These are phyloP conservation scores for Acrossocheilus wenchowensis DNA, from an alignment of 2,797 vertebrate genomes.

Conservation along the genomic window DNA sequence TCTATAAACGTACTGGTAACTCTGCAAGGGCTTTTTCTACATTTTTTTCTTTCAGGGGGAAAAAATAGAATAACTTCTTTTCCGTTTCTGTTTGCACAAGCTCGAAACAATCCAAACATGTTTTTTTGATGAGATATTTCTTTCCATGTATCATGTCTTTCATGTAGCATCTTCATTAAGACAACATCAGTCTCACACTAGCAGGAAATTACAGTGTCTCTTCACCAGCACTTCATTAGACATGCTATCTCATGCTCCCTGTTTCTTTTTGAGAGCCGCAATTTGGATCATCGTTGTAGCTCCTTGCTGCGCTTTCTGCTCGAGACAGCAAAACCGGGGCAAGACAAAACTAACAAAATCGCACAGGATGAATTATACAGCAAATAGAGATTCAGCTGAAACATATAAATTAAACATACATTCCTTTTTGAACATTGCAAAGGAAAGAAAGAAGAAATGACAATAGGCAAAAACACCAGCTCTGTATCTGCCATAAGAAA, in stretches of 20 bases:
- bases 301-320: conserved; percentile 47
- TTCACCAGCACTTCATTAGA: conserved; percentile 79
- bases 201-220: conserved; percentile 77
- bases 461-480: conserved; percentile 48
- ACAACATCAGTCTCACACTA: conserved; percentile 65
- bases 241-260: conserved; percentile 73
- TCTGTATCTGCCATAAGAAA: conserved; percentile 20
- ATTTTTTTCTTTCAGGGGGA: neutral
- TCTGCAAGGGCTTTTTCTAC: neutral
- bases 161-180: conserved; percentile 71
- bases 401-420: neutral
- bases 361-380: neutral
- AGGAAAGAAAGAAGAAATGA: neutral
- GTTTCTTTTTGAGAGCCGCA: conserved; percentile 70
- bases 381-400: neutral
- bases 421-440: neutral
- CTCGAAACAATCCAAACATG: conserved; percentile 55
- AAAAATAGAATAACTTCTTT: neutral
- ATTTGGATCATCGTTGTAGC: conserved; percentile 61
- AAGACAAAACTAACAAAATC: conserved; percentile 51
- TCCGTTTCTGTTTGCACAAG: neutral
- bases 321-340: conserved; percentile 37
- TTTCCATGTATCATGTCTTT: neutral
- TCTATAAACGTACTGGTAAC: too few relatives aligned
- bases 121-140: neutral